Evolutionary conservation across 2,113 vertebrate species (phyloP).

Genomic region (Sus scrofa): DNA sequence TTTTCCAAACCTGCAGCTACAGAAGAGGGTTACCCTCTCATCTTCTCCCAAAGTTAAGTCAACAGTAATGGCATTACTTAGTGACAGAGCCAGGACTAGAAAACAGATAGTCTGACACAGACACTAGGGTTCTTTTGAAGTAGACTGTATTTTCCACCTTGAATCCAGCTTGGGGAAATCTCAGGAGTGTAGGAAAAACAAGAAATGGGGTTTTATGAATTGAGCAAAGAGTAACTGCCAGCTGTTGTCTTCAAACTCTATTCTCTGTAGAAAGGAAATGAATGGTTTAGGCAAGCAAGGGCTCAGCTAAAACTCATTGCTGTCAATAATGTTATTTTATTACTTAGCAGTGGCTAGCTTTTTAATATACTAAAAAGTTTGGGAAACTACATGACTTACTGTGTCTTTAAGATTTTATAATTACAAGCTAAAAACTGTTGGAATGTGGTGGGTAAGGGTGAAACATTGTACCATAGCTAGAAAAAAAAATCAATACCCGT

Average conservation of each 20-base stretch:
- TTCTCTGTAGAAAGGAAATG: neutral
- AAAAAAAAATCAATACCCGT: constrained; percentile 85
- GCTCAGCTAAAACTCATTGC: neutral
- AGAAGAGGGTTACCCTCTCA: neutral
- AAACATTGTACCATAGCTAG: constrained; percentile 83
- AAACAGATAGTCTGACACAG: neutral
- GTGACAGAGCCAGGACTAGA: neutral
- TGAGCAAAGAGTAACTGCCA: neutral
- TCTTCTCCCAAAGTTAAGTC: neutral
- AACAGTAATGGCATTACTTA: neutral
- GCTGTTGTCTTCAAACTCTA: neutral
- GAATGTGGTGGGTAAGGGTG: constrained; percentile 73
- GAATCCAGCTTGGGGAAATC: constrained; percentile 17
- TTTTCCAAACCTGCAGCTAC: neutral
- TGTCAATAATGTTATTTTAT: constrained; percentile 47
- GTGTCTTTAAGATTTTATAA: constrained; percentile 83
- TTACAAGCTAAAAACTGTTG: constrained; percentile 77
- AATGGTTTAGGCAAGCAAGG: neutral
- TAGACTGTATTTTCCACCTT: neutral
- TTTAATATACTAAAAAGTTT: constrained; percentile 55
- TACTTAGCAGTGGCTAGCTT: neutral
- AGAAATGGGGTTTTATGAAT: neutral
- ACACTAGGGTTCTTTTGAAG: neutral
- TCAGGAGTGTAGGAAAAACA: neutral
- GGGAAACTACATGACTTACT: constrained; percentile 19